Evolutionary conservation across 2,113 vertebrate genomes (phyloP), one percentile per base, ranked within the genome.

Genomic region (Mastomys coucha): DNA sequence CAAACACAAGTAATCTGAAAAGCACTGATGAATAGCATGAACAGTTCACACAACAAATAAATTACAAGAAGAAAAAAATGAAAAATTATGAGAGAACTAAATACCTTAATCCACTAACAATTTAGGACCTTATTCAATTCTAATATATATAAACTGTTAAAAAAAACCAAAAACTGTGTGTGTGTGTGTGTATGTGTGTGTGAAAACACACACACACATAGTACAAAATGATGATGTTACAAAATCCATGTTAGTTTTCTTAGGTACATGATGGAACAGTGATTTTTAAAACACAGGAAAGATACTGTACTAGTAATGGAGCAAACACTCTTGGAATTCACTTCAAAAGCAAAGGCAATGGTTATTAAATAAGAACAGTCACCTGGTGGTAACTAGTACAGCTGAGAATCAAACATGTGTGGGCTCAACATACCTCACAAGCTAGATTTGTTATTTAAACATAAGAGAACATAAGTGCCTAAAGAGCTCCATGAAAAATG

Each of bases 321-420:
- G n/a, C 58, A 93, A 89, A 84, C 22, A 72, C n/a, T 70, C 14
- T 88, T 65, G 28, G 76, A 89, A 86, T 86, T 78, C 77, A 80
- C 70, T 70, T 93, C 80, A 26, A 60, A 92, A 16, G 76, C 16
- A 89, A 69, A 90, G 53, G 63, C 51, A 72, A 86, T 20, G 2
- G 17, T 20, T 77, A 60, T 86, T 63, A 60, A 96, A 49, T 63
- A 78, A 60, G 4, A 51, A 0, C 39, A 42, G 3, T 77, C 33
- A 60, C 26, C 60, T 67, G 76, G 12, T n/a, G 8, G 4, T 88
- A 75, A 80, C 45, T 72, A 14, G 17, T 45, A 33, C 84, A 81
- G n/a, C 4, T 36, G 8, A 3, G 42, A 53, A n/a, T n/a, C 7
- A 53, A 39, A 16, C 11, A 63, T 11, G 24, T 39, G 24, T 19